Evolutionary conservation across 2,888 invertebrate genomes (phyloP).

Genomic region (Pandemis heparana): DNA sequence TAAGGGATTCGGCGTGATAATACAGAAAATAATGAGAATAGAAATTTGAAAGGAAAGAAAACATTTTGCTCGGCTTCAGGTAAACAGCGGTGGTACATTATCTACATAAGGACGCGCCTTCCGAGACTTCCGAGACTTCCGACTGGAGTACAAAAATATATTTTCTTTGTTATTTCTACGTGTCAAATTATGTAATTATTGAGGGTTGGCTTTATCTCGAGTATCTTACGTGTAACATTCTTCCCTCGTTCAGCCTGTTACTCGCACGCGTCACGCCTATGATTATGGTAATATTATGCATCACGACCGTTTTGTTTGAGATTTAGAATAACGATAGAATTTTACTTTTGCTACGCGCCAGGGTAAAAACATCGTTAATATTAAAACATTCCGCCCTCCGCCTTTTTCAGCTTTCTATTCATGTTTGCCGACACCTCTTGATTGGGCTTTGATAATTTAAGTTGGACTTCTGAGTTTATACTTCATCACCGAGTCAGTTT

Average conservation of each 20-base stretch:
- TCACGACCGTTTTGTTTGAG: constrained; percentile 13
- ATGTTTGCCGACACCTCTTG: constrained; percentile 21
- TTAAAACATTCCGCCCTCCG: constrained; percentile 27
- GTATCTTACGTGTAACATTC: not conserved
- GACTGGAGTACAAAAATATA: not conserved
- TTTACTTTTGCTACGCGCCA: constrained; percentile 14
- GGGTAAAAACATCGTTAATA: constrained; percentile 28
- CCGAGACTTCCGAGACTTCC: not conserved
- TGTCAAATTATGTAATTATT: constrained; percentile 13
- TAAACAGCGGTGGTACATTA: constrained; percentile 15
- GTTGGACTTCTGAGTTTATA: constrained; percentile 17
- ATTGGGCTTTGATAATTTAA: constrained; percentile 26
- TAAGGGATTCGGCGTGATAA: constrained; percentile 24
- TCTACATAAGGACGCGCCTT: constrained; percentile 1
- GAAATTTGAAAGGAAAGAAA: constrained; percentile 25
- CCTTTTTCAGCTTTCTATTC: constrained; percentile 21
- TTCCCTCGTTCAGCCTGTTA: not conserved
- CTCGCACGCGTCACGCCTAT: not conserved
- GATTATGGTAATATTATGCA: constrained; percentile 9
- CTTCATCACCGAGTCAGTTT: not conserved
- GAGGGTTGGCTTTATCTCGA: not conserved
- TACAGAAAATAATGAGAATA: constrained; percentile 31
- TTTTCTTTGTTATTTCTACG: constrained; percentile 14
- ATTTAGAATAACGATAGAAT: constrained; percentile 17
- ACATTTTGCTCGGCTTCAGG: constrained; percentile 22